phyloP scores from a whole-genome alignment of 2,888 invertebrate genomes.

The Ptychoptera albimana region DNA sequence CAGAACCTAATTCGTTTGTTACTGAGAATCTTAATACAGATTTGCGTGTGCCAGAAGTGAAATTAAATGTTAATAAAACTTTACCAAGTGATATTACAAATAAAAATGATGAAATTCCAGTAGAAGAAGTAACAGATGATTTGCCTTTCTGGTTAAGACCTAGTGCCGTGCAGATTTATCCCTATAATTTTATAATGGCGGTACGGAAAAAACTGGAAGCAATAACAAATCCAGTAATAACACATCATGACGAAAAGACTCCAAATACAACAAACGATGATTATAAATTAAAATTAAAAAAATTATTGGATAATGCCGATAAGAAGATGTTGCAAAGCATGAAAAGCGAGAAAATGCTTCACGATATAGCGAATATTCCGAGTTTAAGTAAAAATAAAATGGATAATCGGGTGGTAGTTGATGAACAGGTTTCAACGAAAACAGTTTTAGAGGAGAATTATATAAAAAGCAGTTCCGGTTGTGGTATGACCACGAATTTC shows the following conservation, averaged over 20 bases:
- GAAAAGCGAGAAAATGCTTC: background rate
- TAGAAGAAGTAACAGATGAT: background rate
- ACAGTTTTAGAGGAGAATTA: background rate
- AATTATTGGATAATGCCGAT: background rate
- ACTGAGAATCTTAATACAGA: no score
- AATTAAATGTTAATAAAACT: background rate
- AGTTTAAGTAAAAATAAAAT: background rate
- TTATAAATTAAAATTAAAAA: background rate
- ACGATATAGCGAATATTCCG: background rate
- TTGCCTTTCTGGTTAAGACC: conserved; percentile 27
- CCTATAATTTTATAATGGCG: conserved; percentile 43
- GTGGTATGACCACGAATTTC: conserved; percentile 14
- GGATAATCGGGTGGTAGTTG: background rate
- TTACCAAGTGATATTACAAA: background rate
- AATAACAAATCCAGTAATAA: conserved; percentile 15
- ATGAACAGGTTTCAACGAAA: no score
- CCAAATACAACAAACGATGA: conserved; percentile 1
- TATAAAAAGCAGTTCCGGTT: conserved; percentile 10
- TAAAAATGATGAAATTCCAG: conserved; percentile 4
- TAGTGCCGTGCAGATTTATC: conserved; percentile 32
- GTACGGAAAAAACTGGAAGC: conserved; percentile 38
- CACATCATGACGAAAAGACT: background rate
- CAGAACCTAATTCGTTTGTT: conserved; percentile 9
- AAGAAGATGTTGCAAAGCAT: background rate
- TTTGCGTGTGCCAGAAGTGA: background rate